Conservation (phyloP, 2,888 invertebrate species). For the Ophonus ardosiacus region DNA sequence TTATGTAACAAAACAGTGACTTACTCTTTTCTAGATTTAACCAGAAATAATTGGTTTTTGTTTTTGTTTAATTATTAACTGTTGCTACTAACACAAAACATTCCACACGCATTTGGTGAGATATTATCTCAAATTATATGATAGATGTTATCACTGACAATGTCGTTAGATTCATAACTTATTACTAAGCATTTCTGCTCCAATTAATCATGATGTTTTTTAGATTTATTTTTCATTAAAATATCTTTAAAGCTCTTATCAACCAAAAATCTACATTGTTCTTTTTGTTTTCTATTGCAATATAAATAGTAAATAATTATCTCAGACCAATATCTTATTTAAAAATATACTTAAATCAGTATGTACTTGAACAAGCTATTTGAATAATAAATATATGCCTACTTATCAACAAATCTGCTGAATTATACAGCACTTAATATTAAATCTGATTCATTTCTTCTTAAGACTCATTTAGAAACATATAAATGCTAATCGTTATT, state of each 20-base stretch:
- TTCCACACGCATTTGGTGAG: slow-evolving; percentile 7
- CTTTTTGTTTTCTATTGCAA: not conserved
- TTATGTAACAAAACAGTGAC: slow-evolving; percentile 8
- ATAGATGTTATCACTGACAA: slow-evolving; percentile 14
- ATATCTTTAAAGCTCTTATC: not conserved
- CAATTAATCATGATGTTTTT: slow-evolving; percentile 6
- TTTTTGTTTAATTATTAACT: slow-evolving; percentile 25
- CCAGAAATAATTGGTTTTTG: slow-evolving; percentile 37
- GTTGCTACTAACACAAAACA: not conserved
- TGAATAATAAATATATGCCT: slow-evolving; percentile 1
- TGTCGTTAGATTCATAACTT: slow-evolving; percentile 1
- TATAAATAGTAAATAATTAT: not conserved
- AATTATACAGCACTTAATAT: slow-evolving; percentile 3
- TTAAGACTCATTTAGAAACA: slow-evolving; percentile 21
- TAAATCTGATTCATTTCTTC: not conserved
- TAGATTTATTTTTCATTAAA: not conserved
- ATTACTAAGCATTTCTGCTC: slow-evolving; percentile 1
- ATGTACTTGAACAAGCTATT: not conserved
- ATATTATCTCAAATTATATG: slow-evolving; percentile 18
- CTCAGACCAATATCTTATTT: not conserved
- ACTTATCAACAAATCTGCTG: not conserved
- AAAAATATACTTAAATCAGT: slow-evolving; percentile 3
- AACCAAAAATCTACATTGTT: slow-evolving; percentile 19
- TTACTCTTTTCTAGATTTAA: slow-evolving; percentile 29
- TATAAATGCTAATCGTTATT: slow-evolving; percentile 12